phyloP scores from a whole-genome alignment of 2,888 invertebrate genomes.

The Pachydiplax longipennis region DNA sequence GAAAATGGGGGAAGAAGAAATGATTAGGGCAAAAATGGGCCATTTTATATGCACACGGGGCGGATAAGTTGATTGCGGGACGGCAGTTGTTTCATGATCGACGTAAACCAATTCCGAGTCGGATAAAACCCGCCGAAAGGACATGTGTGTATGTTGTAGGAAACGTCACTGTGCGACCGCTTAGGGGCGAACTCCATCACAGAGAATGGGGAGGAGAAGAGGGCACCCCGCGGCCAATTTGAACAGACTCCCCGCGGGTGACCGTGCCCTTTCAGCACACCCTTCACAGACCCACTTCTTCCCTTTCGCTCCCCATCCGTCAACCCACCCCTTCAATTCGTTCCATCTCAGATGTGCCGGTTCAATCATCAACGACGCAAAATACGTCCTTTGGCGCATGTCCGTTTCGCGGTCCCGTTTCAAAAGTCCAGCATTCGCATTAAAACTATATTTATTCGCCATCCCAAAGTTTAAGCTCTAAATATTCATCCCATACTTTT shows the following conservation, averaged over 20 bases:
- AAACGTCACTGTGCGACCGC: not conserved
- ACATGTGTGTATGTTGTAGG: not conserved
- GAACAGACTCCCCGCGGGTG: not conserved
- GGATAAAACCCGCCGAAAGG: not conserved
- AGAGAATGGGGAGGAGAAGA: not conserved
- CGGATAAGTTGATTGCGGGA: not conserved
- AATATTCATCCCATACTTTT: no score
- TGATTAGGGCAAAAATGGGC: not conserved
- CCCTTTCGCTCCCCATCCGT: not conserved
- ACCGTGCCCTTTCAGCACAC: not conserved
- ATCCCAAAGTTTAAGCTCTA: no score
- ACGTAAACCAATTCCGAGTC: not conserved
- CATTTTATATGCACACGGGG: not conserved
- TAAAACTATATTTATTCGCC: no score
- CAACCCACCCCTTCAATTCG: not conserved
- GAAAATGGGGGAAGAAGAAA: not conserved
- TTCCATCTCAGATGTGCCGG: not conserved
- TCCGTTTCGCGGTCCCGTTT: not conserved
- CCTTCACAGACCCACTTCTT: not conserved
- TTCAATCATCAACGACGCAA: not conserved
- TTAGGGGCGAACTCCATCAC: not conserved
- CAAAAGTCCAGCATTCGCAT: no score
- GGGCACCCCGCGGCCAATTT: not conserved
- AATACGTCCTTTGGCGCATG: not conserved
- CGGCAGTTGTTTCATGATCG: not conserved